Evolutionary conservation across 2,113 vertebrate species (phyloP).

Genomic region (Dascyllus trimaculatus): DNA sequence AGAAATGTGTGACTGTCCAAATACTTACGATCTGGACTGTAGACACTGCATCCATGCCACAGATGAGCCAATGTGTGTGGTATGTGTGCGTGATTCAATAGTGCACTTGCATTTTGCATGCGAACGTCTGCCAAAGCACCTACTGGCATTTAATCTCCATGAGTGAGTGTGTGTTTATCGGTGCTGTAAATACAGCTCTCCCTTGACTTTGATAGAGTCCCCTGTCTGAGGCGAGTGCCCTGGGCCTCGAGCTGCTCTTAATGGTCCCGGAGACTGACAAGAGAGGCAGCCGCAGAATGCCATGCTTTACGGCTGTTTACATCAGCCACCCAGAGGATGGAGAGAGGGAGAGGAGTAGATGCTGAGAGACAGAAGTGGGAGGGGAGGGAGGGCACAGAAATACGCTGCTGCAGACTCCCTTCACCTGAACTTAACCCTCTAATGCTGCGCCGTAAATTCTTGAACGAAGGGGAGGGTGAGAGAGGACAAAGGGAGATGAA

Average conservation of each 20-base stretch:
- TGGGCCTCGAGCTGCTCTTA: slow-evolving; percentile 57
- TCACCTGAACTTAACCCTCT: slow-evolving; percentile 80
- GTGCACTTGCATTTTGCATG: slow-evolving; percentile 47
- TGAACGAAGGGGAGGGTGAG: slow-evolving; percentile 25
- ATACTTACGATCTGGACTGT: no score
- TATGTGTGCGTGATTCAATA: slow-evolving; percentile 23
- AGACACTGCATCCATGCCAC: not conserved
- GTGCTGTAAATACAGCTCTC: slow-evolving; percentile 74
- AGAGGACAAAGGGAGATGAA: slow-evolving; percentile 73
- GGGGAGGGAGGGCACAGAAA: slow-evolving; percentile 20
- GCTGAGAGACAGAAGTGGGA: slow-evolving; percentile 4
- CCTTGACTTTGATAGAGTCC: slow-evolving; percentile 75
- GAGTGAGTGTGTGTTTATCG: slow-evolving; percentile 74
- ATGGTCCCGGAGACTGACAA: slow-evolving; percentile 66
- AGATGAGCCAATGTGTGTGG: slow-evolving; percentile 31
- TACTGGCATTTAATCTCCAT: slow-evolving; percentile 61
- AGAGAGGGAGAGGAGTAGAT: slow-evolving; percentile 38
- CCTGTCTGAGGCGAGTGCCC: slow-evolving; percentile 60
- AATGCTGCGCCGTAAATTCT: slow-evolving; percentile 71
- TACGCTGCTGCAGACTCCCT: slow-evolving; percentile 54
- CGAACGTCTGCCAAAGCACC: slow-evolving; percentile 48
- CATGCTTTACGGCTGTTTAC: slow-evolving; percentile 83
- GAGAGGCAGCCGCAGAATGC: slow-evolving; percentile 49
- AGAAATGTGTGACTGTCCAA: not conserved
- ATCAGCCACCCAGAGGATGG: slow-evolving; percentile 63